Conservation (phyloP, 1,140 invertebrate genomes). For the Protaetia brevitarsis region DNA sequence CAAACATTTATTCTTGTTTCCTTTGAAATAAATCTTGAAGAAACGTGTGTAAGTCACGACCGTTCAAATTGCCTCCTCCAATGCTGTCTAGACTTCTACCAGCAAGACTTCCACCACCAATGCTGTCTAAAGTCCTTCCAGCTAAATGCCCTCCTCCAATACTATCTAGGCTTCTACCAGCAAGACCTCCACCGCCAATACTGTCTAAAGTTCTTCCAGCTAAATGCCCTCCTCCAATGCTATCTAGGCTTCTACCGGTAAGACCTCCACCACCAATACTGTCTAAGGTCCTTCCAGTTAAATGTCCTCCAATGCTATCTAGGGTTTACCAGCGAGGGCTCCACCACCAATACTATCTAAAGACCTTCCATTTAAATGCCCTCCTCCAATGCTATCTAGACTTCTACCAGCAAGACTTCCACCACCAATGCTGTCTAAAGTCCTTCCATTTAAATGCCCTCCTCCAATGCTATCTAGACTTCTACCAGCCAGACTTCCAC, state of each 20-base stretch:
- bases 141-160: constrained; percentile 25
- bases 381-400: constrained; percentile 28
- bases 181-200: constrained; percentile 22
- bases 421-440: constrained; percentile 25
- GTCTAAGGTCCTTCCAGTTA: constrained; percentile 28
- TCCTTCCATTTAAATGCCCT: constrained; percentile 26
- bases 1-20: not conserved
- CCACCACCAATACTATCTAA: constrained; percentile 27
- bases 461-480: constrained; percentile 31
- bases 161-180: constrained; percentile 22
- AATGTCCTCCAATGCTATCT: constrained; percentile 25
- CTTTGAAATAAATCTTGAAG: constrained; percentile 1
- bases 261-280: constrained; percentile 28
- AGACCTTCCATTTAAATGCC: constrained; percentile 24
- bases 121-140: constrained; percentile 24
- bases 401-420: constrained; percentile 25
- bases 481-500: not conserved
- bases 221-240: constrained; percentile 27
- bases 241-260: constrained; percentile 23
- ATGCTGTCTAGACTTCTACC: constrained; percentile 9
- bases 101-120: not conserved
- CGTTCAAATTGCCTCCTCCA: constrained; percentile 1
- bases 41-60: constrained; percentile 3
- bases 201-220: constrained; percentile 27
- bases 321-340: constrained; percentile 22